Percentiles rank a stretch among this genome's conserved stretches.
These are phyloP conservation scores for Serranus cabrilla DNA, from an alignment of 2,797 vertebrate species.

Conservation along the genomic window DNA sequence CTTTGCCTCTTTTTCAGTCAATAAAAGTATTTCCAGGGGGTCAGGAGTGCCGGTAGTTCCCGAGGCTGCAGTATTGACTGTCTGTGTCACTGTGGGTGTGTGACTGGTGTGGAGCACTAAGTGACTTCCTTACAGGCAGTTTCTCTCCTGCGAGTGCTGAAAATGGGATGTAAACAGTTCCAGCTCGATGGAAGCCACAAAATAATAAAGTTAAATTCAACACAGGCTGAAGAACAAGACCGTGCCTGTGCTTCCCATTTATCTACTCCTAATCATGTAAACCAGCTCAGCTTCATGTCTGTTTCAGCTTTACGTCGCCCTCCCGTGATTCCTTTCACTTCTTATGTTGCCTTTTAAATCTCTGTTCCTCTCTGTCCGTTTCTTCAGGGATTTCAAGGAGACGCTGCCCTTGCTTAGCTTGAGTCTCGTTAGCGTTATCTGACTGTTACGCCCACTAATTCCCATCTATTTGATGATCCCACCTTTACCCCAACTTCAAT, in stretches of 20 bases:
- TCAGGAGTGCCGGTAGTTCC: background rate
- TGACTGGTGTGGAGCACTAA: background rate
- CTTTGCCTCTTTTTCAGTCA: constrained; percentile 7
- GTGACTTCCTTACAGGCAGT: constrained; percentile 30
- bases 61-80: constrained; percentile 3
- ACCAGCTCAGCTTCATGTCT: constrained; percentile 16
- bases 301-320: constrained; percentile 11
- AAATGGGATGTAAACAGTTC: constrained; percentile 52
- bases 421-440: background rate
- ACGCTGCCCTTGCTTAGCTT: background rate
- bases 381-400: background rate
- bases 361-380: background rate
- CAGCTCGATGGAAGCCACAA: constrained; percentile 52
- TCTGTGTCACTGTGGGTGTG: constrained; percentile 1
- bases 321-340: background rate
- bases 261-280: constrained; percentile 31
- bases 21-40: constrained; percentile 6
- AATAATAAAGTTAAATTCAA: constrained; percentile 53
- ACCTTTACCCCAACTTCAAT: background rate
- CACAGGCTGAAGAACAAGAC: constrained; percentile 28
- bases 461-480: background rate
- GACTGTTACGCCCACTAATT: background rate
- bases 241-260: constrained; percentile 11
- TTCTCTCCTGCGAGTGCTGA: constrained; percentile 12
- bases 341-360: background rate